Evolutionary conservation across 1,140 invertebrate species (phyloP), one percentile per base, ranked within the genome.

Genomic region (Harpegnathos saltator): DNA sequence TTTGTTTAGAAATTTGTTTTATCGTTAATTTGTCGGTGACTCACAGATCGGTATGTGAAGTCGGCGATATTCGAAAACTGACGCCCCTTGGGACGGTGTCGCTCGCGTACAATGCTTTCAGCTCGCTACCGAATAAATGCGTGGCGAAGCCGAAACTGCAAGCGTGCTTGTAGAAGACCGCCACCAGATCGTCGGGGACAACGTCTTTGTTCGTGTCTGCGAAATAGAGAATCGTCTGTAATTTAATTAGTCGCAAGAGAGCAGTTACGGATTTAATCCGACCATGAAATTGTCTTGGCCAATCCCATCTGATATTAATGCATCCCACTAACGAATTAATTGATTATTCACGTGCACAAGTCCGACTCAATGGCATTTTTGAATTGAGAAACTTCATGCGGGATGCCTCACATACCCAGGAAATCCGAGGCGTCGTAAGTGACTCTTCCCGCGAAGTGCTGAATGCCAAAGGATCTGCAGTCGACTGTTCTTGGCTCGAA

Each of bases 101-200:
- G 75, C 96, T 95, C 3, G 97, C 96, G 91, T 97, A 98, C 15
- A 98, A 94, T 0, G 97, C 97, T 94, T 98, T 98, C 48, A 99
- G 94, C 92, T 99, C 98, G 54, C 97, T 97, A 0, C 98, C 98
- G 93, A 99, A 99, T 0, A 99, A 94, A 93, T 99, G 98, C 3
- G 98, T 98, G 0, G 98, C 98, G 93, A 99, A 99, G 12, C 98
- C 98, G 94, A 99, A 99, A 90, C 98, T 98, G 92, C 98, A 99
- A 56, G 96, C 97, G 85, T 98, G 97, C 89, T 98, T 98, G 93
- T 99, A 98, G 93, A 99, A 99, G 0, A 98, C 98, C 1, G 97
- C 96, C 0, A 99, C 97, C 74, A 99, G 94, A 92, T 99, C 98
- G 92, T 99, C 98, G 7, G 98, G 97, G 19, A 99, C 96, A 5